Evolutionary conservation across 2,888 invertebrate genomes (phyloP), one percentile per base, ranked within the genome.

Genomic region (Phyllotreta striolata): DNA sequence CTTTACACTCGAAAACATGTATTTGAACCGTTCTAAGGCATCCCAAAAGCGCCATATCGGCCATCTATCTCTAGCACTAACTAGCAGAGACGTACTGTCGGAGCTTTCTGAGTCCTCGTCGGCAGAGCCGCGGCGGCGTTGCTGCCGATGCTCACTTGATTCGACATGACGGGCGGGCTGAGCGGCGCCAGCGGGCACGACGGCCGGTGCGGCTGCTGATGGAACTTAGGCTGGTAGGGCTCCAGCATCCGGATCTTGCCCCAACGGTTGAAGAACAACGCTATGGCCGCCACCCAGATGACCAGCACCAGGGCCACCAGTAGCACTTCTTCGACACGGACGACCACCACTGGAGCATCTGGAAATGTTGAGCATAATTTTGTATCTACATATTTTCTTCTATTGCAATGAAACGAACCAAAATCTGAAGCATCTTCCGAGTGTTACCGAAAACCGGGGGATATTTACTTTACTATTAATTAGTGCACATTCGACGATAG

Each of bases 161-260:
- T 76, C 13, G 76, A 74, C 56, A 80, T 74, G 62, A 77, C 78
- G 12, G 80, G 78, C 24, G 81, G 80, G 68, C 79, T 79, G 59
- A 81, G 74, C 10, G 81, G 81, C 35, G 79, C 87, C 68, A 91
- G 83, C 0, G 87, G 90, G 78, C 91, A 92, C 74, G 91, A 91
- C 73, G 89, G 88, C 72, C 93, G 86, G 81, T 93, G 93, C 62
- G 81, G 81, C 72, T 91, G 90, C 74, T 92, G 92, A 76, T 92
- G 92, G 78, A 94, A 95, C 82, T 94, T 93, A 1, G 94, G 94
- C 77, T 94, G 93, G 80, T 94, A 94, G 0, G 94, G 94, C 79
- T 94, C 93, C 81, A 94, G 82, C 93, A 93, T 94, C 69, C 94
- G 89, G 79, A 95, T 95, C 86, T 95, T 95, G 77, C 95, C 95